phyloP scores from a whole-genome alignment of 2,888 invertebrate species.

The Caenorhabditis sp. region DNA sequence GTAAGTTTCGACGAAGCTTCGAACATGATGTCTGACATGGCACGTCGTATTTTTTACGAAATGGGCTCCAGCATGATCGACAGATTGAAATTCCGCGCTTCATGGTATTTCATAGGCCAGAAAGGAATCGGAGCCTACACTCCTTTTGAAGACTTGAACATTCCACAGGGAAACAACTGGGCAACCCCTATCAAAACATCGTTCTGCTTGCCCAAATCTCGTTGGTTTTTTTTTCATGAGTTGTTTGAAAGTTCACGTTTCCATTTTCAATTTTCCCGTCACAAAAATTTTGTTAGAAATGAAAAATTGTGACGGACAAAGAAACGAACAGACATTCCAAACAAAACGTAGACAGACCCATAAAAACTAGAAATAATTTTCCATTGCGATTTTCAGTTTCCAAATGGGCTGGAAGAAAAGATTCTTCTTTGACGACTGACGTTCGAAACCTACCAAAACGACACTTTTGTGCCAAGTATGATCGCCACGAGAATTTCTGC shows the following conservation, averaged over 20 bases:
- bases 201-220: conserved; percentile 80
- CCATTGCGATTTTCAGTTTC: conserved; percentile 57
- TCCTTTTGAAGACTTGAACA: conserved; percentile 80
- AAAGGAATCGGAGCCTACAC: conserved; percentile 82
- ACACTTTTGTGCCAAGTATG: conserved; percentile 80
- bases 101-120: conserved; percentile 80
- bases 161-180: conserved; percentile 78
- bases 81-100: conserved; percentile 82
- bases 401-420: conserved; percentile 57
- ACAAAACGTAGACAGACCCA: no score
- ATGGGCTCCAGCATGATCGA: conserved; percentile 82
- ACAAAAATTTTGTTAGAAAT: no score
- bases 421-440: conserved; percentile 74
- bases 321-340: no score
- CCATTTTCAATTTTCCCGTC: no score
- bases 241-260: no score
- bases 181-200: conserved; percentile 80
- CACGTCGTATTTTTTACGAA: conserved; percentile 81
- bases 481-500: conserved; percentile 81
- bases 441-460: conserved; percentile 80
- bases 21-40: conserved; percentile 81
- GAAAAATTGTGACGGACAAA: no score
- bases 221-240: conserved; percentile 30
- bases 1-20: conserved; percentile 83
- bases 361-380: no score